Base-by-base conservation (phyloP, 2,888 invertebrate species). In the Labia minor region DNA sequence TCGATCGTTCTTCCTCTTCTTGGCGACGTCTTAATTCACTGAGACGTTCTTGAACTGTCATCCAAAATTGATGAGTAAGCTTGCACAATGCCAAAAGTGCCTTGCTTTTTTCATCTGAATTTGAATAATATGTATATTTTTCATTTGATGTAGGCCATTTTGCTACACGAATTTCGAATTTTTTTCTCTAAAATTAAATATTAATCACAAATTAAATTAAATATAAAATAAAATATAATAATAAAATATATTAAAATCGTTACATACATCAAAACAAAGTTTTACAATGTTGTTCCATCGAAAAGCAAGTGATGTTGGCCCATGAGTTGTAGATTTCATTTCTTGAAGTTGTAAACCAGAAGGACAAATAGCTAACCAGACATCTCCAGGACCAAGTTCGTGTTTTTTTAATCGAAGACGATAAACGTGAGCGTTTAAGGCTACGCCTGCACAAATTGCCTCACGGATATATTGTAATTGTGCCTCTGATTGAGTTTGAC, bases 241-340 rank as follows among this genome's bases (percentile, higher is more conserved):
- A 63, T 19, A 16, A 21, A 20, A 26, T 33, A 18, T 62, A 20
- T 37, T 21, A 26, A 26, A 26, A 11, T 21, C 8, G 18, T 37
- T 64, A 76, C 80, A 81, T 75, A 85, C 85, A 79, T 97, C 96
- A 78, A 96, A 97, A 77, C 92, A 92, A 18, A 97, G 81, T 80
- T 95, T 95, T 70, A 92, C 93, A 70, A 98, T 97, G 73, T 92
- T 91, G 74, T 93, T 91, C 97, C 97, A 98, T 68, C 92, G 86
- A 76, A 96, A 95, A 71, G 90, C 49, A 49, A 49, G 49, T n/a
- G 49, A 49, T n/a, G 49, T 49, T 10, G 49, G 49, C 2, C 49
- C 49, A 49, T 49, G 49, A 10, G 49, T 16, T 49, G 1, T 14
- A 37, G 37, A 62, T 26, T 11, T 33, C 65, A 65, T 20, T 19